Evolutionary conservation across 2,113 vertebrate species (phyloP), one percentile per base, ranked within the genome.

Genomic region (Semicossyphus pulcher): DNA sequence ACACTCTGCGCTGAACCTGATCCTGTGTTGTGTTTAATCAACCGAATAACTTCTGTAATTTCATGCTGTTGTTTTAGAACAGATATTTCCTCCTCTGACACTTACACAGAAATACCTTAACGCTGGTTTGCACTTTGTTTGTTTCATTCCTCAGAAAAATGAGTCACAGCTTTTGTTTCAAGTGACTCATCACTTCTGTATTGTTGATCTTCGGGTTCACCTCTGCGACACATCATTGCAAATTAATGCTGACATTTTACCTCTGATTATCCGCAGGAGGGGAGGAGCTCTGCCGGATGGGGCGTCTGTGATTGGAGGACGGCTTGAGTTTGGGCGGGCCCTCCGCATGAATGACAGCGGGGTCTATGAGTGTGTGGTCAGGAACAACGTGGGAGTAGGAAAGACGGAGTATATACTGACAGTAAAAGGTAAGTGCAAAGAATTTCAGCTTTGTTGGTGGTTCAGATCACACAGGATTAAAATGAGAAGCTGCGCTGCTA

Each of bases 331-430:
- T 59, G 90, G 77, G 15, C 91, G 88, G 6, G 80, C 91, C 0
- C 85, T 98, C 32, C 81, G 78, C 1, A 0, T 36, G 0, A 91
- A 90, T 1, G 96, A 97, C 67, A 91, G 90, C 0, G 96, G 96
- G 0, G 47, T 87, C 16, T 98, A 96, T 1, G 45, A 95, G 32
- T 98, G 97, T 42, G 87, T 61, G 0, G 94, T 93, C 26, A 80
- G 60, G 48, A 98, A 97, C 71, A 67, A 21, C 0, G 82, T 95
- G 1, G 94, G 95, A 9, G 68, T 78, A 0, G 93, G 90, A 58
- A 92, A 87, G 60, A 81, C 86, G 0, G 90, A 82, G 6, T 92
- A 91, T 39, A 79, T 34, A 0, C 56, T 97, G 64, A 80, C 65
- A 4, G 58, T 98, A 29, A 12, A 75, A 57, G 91, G 96, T 94